These are phyloP conservation scores for cattle (Bos taurus) DNA, from an alignment of 2,113 vertebrate genomes.

Conservation along the genomic window ARS-UCD2.0 NC_037333.1:100377501-100378000, in stretches of 20 bases:
- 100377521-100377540: not conserved
- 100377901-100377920: not conserved
- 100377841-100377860: not conserved
- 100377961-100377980: conserved; percentile 34
- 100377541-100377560: not conserved
- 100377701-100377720: not conserved
- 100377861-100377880: not conserved
- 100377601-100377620: not conserved
- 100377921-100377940: not conserved
- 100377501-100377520: not conserved
- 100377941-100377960: not conserved
- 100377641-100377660: not conserved
- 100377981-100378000: conserved; percentile 47
- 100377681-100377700: not conserved
- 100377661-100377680: not conserved
- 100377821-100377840: not conserved
- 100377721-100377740: not conserved
- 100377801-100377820: not conserved
- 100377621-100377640: not conserved
- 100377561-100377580: not conserved
- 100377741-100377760: not conserved
- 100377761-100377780: not conserved
- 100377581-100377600: not conserved
- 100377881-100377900: not conserved
- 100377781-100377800: not conserved